Percentiles rank a stretch among this genome's conserved stretches.
These are phyloP conservation scores for Pomacea canaliculata DNA, from an alignment of 2,888 invertebrate genomes.

Conservation along the genomic window DNA sequence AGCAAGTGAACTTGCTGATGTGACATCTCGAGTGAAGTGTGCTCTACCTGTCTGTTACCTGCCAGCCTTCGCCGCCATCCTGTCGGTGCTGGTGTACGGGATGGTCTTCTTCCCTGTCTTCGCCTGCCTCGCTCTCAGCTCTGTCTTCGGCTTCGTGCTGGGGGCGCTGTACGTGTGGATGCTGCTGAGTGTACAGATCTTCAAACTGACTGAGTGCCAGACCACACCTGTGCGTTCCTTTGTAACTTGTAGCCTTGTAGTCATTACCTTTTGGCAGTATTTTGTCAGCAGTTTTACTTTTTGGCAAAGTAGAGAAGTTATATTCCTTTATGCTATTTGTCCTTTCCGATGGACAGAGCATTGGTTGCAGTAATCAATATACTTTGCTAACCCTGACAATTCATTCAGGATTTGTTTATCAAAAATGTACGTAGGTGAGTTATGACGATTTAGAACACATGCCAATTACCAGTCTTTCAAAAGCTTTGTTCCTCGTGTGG, in stretches of 20 bases:
- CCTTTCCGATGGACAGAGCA: neutral
- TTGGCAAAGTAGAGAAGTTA: neutral
- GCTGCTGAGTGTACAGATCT: slow-evolving; percentile 38
- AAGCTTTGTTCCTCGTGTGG: too few species aligned
- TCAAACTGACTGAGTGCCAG: slow-evolving; percentile 30
- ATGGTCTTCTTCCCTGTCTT: slow-evolving; percentile 51
- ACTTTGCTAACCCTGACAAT: too few species aligned
- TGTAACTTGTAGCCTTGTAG: neutral
- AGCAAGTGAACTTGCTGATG: too few species aligned
- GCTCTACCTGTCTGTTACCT: too few species aligned
- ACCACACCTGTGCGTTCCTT: slow-evolving; percentile 24
- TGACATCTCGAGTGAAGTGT: too few species aligned
- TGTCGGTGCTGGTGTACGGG: slow-evolving; percentile 42
- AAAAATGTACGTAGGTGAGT: too few species aligned
- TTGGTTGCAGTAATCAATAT: too few species aligned
- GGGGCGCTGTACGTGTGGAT: slow-evolving; percentile 50
- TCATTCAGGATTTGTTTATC: too few species aligned
- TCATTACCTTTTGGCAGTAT: neutral
- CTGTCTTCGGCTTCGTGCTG: slow-evolving; percentile 40
- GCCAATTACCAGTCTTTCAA: too few species aligned
- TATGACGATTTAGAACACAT: too few species aligned
- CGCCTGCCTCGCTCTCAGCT: slow-evolving; percentile 43
- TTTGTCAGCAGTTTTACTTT: neutral
- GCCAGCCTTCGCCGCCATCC: slow-evolving; percentile 32
- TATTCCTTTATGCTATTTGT: neutral